These are phyloP conservation scores for Thripadectes ignobilis DNA, from an alignment of 2,797 vertebrate genomes.

Conservation along the genomic window DNA sequence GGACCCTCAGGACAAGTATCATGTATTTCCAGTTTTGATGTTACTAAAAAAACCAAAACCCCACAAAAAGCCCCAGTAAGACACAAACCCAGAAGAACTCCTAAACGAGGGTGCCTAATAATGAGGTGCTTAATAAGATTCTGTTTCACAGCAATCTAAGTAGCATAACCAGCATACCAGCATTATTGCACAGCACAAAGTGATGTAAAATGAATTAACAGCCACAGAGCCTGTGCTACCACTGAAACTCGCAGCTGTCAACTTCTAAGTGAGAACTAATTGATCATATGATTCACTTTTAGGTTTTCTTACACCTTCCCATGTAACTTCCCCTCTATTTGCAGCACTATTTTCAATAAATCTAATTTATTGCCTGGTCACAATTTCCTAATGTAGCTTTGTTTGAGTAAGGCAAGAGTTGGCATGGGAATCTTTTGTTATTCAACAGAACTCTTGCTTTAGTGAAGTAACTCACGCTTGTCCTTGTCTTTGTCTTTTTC, in stretches of 20 bases:
- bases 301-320: slow-evolving; percentile 20
- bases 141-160: slow-evolving; percentile 18
- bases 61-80: background rate
- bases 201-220: slow-evolving; percentile 8
- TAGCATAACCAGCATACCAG: slow-evolving; percentile 17
- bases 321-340: slow-evolving; percentile 35
- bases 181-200: background rate
- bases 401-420: slow-evolving; percentile 45
- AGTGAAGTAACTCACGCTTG: background rate
- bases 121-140: slow-evolving; percentile 19
- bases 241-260: background rate
- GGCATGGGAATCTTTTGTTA: slow-evolving; percentile 30
- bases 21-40: slow-evolving; percentile 34
- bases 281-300: slow-evolving; percentile 49
- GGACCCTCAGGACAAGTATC: slow-evolving; percentile 10
- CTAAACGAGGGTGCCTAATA: slow-evolving; percentile 20
- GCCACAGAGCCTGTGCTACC: background rate
- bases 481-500: background rate
- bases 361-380: background rate
- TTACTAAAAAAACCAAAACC: background rate
- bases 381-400: slow-evolving; percentile 37
- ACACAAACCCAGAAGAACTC: background rate
- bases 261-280: slow-evolving; percentile 58
- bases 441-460: slow-evolving; percentile 16
- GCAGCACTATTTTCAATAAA: slow-evolving; percentile 37